Conservation (phyloP, 1,140 invertebrate genomes). For the Mactra quadrangularis region DNA sequence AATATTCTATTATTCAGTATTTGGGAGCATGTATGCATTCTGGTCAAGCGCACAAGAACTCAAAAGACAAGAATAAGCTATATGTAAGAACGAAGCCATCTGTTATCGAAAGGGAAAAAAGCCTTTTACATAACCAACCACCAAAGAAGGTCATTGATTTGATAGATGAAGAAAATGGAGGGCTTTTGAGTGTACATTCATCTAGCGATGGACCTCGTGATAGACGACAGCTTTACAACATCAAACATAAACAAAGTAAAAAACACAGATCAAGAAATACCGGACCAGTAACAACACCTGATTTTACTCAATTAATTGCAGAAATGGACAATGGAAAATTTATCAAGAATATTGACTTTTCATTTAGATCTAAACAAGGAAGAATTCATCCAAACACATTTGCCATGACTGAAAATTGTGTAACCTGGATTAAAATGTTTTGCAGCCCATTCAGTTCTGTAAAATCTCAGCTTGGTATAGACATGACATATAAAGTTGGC, state of each 20-base stretch:
- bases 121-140: conserved; percentile 42
- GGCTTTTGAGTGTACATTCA: conserved; percentile 28
- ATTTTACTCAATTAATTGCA: conserved; percentile 51
- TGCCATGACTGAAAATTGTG: conserved; percentile 19
- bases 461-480: conserved; percentile 57
- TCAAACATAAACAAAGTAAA: conserved; percentile 26
- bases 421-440: conserved; percentile 59
- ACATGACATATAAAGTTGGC: conserved; percentile 62
- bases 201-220: conserved; percentile 30
- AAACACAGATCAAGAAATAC: conserved; percentile 24
- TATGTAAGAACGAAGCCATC: conserved; percentile 42
- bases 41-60: conserved; percentile 8
- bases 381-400: conserved; percentile 60
- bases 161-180: conserved; percentile 22
- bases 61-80: conserved; percentile 4
- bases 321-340: conserved; percentile 54
- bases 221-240: conserved; percentile 42
- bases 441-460: conserved; percentile 23
- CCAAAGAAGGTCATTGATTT: conserved; percentile 51
- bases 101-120: conserved; percentile 44
- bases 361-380: conserved; percentile 23
- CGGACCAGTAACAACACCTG: conserved; percentile 18
- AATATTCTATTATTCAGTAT: conserved; percentile 45
- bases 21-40: conserved; percentile 39
- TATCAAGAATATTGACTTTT: conserved; percentile 49